These are phyloP conservation scores for Pseudochromis fuscus DNA, from an alignment of 2,797 vertebrate genomes.

Conservation along the genomic window DNA sequence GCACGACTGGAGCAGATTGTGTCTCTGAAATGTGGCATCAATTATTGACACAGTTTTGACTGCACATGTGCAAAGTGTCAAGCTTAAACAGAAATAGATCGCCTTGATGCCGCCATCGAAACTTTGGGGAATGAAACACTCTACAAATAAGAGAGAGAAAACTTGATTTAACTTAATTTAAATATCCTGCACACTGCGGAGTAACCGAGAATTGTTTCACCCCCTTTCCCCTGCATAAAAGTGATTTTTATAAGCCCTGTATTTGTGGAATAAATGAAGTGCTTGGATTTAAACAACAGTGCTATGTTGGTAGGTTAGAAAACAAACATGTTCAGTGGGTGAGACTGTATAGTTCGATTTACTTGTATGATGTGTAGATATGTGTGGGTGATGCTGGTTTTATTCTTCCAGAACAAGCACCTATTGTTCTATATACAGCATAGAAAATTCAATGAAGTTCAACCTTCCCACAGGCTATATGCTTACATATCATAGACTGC, in stretches of 20 bases:
- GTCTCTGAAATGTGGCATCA: slow-evolving; percentile 52
- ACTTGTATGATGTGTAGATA: slow-evolving; percentile 11
- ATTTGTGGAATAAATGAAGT: slow-evolving; percentile 27
- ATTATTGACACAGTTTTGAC: slow-evolving; percentile 66
- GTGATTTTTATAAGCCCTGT: slow-evolving; percentile 15
- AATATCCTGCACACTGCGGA: slow-evolving; percentile 36
- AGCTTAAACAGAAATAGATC: slow-evolving; percentile 48
- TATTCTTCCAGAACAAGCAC: slow-evolving; percentile 23
- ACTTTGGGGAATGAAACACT: slow-evolving; percentile 3
- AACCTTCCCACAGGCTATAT: slow-evolving; percentile 10
- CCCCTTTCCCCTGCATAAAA: slow-evolving; percentile 17
- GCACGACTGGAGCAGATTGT: slow-evolving; percentile 19
- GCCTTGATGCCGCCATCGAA: slow-evolving; percentile 37
- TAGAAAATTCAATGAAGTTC: slow-evolving; percentile 1
- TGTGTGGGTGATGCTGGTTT: slow-evolving; percentile 35
- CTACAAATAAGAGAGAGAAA: slow-evolving; percentile 23
- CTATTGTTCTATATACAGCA: slow-evolving; percentile 20
- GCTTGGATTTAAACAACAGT: slow-evolving; percentile 28
- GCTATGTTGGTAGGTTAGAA: slow-evolving; percentile 29
- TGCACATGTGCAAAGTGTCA: slow-evolving; percentile 53
- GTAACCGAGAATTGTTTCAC: slow-evolving; percentile 25
- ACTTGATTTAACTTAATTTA: slow-evolving; percentile 17
- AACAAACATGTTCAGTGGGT: slow-evolving; percentile 34
- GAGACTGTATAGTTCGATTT: slow-evolving; percentile 18
- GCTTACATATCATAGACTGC: slow-evolving; percentile 4